Evolutionary conservation across 2,797 vertebrate species (phyloP).

Genomic region (Coluber constrictor): DNA sequence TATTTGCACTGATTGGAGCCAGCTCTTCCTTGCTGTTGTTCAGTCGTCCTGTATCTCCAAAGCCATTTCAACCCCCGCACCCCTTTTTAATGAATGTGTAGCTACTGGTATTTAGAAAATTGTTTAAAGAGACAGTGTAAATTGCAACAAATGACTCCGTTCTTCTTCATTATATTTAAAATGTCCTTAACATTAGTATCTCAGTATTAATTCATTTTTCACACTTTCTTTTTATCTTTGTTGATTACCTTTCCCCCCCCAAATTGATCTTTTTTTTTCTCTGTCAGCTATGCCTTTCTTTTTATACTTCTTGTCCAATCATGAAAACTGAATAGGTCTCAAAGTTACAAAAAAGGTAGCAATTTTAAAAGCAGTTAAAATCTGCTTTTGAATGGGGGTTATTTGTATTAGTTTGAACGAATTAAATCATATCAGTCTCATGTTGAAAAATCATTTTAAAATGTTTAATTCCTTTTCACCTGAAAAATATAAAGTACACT

Average conservation of each 20-base stretch:
- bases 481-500: slow-evolving; percentile 36
- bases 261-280: neutral
- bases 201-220: neutral
- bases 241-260: neutral
- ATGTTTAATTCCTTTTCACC: neutral
- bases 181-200: neutral
- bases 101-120: neutral
- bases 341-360: neutral
- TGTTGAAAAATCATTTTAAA: slow-evolving; percentile 16
- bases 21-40: neutral
- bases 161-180: neutral
- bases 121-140: neutral
- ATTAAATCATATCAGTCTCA: neutral
- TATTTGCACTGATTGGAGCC: neutral
- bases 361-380: neutral
- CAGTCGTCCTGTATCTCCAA: neutral
- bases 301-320: neutral
- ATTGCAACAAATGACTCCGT: neutral
- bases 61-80: neutral
- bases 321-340: neutral
- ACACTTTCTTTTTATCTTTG: neutral
- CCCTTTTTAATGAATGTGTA: neutral
- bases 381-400: neutral
- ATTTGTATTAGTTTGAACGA: neutral
- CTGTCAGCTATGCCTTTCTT: neutral